Evolutionary conservation across 2,888 invertebrate species (phyloP), one percentile per base, ranked within the genome.

Genomic region (Eupithecia subfuscata): DNA sequence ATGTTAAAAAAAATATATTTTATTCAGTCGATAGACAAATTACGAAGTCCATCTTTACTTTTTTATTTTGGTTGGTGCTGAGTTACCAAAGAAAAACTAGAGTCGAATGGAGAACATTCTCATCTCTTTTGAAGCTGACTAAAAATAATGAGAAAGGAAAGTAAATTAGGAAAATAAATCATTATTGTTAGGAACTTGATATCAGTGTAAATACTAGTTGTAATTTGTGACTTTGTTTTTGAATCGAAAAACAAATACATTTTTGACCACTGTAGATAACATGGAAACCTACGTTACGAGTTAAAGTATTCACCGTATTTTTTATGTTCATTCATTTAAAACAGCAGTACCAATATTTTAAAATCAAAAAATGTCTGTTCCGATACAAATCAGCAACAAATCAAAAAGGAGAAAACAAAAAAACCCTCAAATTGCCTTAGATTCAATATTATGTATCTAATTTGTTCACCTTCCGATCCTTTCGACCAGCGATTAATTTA

Each of bases 401-500:
- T 81, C 77, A 82, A 85, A 85, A 86, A 84, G 84, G 84, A 82
- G 83, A 85, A 85, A 84, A 85, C 80, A 83, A 85, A 84, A 83
- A 86, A 67, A n/a, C 79, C 76, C 84, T 84, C 84, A 75, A 79
- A 79, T 79, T 77, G 89, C 89, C 89, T 90, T 84, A 82, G 88
- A 91, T 90, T 87, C 89, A 87, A 90, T 88, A 86, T 85, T 88
- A 85, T 93, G 94, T 93, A 91, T 88, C 88, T 89, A 92, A 94
- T 94, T 94, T 93, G 93, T 94, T 91, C 89, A 88, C 85, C 87
- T 89, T 89, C 88, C 85, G 84, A 84, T 87, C 86, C 84, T 82
- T 83, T 86, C 84, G 87, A 86, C 82, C 84, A 82, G 78, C 93
- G 87, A 94, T 94, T 93, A 93, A 94, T 94, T 87, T 89, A 87